Evolutionary conservation across 2,113 vertebrate genomes (phyloP), one percentile per base, ranked within the genome.

Genomic region (Solea solea): DNA sequence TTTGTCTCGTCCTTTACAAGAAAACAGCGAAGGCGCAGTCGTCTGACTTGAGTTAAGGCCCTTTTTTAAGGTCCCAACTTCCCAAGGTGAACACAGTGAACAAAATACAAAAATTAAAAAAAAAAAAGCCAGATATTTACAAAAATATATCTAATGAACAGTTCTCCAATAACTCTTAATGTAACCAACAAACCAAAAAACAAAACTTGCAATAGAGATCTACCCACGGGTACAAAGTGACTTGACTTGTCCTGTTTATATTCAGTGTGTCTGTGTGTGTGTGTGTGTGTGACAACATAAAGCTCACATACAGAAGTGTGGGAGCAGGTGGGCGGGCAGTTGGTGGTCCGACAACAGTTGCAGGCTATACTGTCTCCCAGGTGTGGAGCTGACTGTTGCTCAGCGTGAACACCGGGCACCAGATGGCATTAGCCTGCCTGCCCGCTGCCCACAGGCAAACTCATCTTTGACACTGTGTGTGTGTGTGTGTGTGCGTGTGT

Each of bases 261-360:
- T 52, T 8, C 39, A 10, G 51, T 27, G 34, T 72, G 68, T n/a
- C 1, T 44, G 42, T 44, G 42, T 44, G 42, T 44, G 44, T 45
- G 44, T 45, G 44, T 9, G 44, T 45, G 44, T 45, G 44, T 45
- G 52, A 16, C 12, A 25, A 54, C 45, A 64, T 44, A 2, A 48
- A 76, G 48, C 69, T 25, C 56, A 45, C 25, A 50, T 16, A 69
- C 13, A 21, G 28, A 21, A 27, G 75, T 34, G 25, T 16, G 69
- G 86, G 66, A 76, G 85, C 86, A 89, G 88, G 86, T 89, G 90
- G 72, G 65, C 1, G 80, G 85, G 72, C 76, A n/a, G 85, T 82
- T 15, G 89, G 87, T 82, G 88, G 84, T 85, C 84, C 53, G 1
- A 76, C 73, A 74, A 78, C 82, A 64, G 83, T 87, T 85, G 74